These are phyloP conservation scores for Perdita meconis DNA, from an alignment of 2,888 invertebrate species.

Conservation along the genomic window DNA sequence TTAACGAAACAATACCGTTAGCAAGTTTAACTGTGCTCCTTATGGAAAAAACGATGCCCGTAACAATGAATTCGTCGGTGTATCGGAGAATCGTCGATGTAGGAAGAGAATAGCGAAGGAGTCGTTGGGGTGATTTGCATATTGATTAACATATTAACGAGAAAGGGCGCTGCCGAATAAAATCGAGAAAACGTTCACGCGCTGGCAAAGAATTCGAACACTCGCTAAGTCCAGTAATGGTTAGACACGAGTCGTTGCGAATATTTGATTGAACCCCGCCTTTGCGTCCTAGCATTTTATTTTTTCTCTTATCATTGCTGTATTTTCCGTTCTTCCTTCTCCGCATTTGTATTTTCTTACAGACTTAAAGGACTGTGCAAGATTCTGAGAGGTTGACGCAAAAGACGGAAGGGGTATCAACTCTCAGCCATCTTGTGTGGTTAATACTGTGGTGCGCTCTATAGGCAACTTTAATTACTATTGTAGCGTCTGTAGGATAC, in stretches of 20 bases:
- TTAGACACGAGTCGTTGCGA: slow-evolving; percentile 42
- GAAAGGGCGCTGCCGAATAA: slow-evolving; percentile 4
- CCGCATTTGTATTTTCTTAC: no score
- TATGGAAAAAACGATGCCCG: neutral
- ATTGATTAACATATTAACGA: slow-evolving; percentile 62
- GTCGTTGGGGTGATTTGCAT: slow-evolving; percentile 45
- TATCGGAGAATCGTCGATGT: slow-evolving; percentile 27
- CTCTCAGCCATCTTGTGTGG: no score
- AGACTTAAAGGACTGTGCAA: no score
- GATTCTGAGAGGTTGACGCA: no score
- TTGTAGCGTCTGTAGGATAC: no score
- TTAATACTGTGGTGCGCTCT: no score
- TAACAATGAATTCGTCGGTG: slow-evolving; percentile 18
- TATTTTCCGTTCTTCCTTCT: no score
- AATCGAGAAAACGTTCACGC: slow-evolving; percentile 34
- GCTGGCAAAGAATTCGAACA: slow-evolving; percentile 36
- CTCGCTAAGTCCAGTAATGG: slow-evolving; percentile 41
- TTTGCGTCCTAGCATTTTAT: no score
- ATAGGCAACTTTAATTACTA: no score
- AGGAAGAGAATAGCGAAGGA: slow-evolving; percentile 2
- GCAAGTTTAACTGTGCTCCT: neutral
- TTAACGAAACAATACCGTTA: slow-evolving; percentile 17
- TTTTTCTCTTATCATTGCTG: no score
- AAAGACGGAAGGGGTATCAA: no score
- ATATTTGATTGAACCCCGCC: no score